Evolutionary conservation across 2,888 invertebrate genomes (phyloP), one percentile per base, ranked within the genome.

Genomic region (Lissocephala sabroskyi): DNA sequence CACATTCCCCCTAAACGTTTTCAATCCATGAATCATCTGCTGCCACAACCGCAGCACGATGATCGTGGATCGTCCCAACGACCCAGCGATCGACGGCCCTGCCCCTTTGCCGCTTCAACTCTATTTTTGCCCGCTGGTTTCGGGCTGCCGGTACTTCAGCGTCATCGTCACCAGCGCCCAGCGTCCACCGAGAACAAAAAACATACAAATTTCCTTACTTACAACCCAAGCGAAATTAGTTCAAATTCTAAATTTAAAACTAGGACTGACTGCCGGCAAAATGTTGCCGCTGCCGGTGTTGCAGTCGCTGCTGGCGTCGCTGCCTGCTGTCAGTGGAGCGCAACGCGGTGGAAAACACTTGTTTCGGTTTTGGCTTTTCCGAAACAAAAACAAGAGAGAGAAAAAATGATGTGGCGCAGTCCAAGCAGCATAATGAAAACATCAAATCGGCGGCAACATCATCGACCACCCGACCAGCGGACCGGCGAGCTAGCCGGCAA

Each of bases 191-290:
- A n/a, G n/a, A n/a, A n/a, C n/a, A n/a, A 23, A 5, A 23, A 5
- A 7, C 7, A 23, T 23, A 23, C 7, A 23, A 5, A 23, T 23
- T 23, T 23, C 7, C 7, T 23, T 23, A 7, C 7, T 23, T 23
- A 36, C 37, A 37, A 23, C 35, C 35, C 18, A 16, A 49, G 56
- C 60, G 62, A 80, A 81, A 79, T 79, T 80, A 68, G 79, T 79
- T 81, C 80, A 81, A 74, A 81, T 80, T 71, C 79, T 79, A 79
- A 61, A 70, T 74, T 76, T 79, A 79, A 79, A 76, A 73, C 54
- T 64, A 61, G 66, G 62, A 68, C 61, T n/a, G n/a, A n/a, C n/a
- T 66, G 59, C 55, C 74, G 62, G 64, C 63, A 58, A 74, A 74
- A 62, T 70, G 70, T 58, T 62, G 58, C 56, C 54, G 44, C 41